Conservation (phyloP, 2,113 vertebrate species). For the Silurus asotus region DNA sequence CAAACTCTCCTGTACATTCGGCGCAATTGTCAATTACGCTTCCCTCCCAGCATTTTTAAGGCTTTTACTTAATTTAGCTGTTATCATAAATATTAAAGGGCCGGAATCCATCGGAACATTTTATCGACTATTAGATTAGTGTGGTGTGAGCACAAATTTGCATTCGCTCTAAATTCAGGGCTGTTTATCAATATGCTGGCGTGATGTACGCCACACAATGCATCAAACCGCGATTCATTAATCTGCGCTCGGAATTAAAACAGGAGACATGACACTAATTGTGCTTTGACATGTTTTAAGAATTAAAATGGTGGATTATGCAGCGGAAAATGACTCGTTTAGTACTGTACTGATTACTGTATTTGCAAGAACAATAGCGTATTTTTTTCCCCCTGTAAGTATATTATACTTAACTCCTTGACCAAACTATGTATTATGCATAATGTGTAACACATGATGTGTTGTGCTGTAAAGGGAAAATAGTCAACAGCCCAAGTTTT, state of each 20-base stretch:
- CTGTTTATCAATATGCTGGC: conserved; percentile 52
- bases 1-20: conserved; percentile 75
- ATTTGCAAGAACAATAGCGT: neutral
- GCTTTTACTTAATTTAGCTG: conserved; percentile 78
- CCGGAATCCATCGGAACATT: conserved; percentile 57
- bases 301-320: neutral
- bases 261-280: neutral
- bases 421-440: neutral
- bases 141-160: conserved; percentile 57
- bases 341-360: neutral
- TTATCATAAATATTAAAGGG: conserved; percentile 71
- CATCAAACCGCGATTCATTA: conserved; percentile 40
- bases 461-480: neutral
- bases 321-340: neutral
- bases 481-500: neutral
- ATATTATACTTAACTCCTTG: neutral
- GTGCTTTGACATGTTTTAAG: neutral
- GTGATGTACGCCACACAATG: conserved; percentile 47
- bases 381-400: neutral
- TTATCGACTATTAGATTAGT: conserved; percentile 52
- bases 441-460: neutral
- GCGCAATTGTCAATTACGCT: conserved; percentile 77
- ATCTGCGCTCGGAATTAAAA: conserved; percentile 6
- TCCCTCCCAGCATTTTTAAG: conserved; percentile 75
- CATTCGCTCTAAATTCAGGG: conserved; percentile 55